Evolutionary conservation across 2,113 vertebrate genomes (phyloP), one percentile per base, ranked within the genome.

Genomic region (Cacatua alba): DNA sequence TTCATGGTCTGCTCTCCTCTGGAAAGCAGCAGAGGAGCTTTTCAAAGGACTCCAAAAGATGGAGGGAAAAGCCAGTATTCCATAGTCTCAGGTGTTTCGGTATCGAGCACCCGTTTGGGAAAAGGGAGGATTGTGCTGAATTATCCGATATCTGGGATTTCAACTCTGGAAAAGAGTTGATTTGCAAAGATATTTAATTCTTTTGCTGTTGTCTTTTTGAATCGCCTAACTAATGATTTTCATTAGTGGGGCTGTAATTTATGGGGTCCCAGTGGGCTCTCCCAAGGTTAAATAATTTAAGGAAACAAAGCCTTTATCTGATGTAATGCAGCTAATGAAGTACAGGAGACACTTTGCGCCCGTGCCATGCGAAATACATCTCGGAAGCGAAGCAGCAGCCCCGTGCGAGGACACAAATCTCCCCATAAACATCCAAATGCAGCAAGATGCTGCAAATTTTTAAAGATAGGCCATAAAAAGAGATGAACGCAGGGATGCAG

Each of bases 211-310:
- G 95, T 93, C 91, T 94, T 86, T 79, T 90, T 93, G 85, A 97
- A 96, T 94, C 91, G 91, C 90, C 95, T 98, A 98, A 98, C 94
- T 97, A 95, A 97, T 98, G 97, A 97, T 98, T 98, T 98, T 98
- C 97, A 98, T 98, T 98, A 98, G 97, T 25, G 81, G 96, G 94
- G 95, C 95, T 83, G 93, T 97, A 97, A 98, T 97, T 98, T 97
- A 98, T 97, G 95, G 90, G 85, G 96, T 98, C 97, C 97, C 97
- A 95, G 93, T 92, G 96, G 95, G 97, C 97, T 86, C 94, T 92
- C 85, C 89, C 95, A 97, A 97, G 98, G 98, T 98, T 98, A 98
- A 98, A 98, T 98, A 98, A 98, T 98, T 98, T 98, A 98, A 97
- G 94, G 97, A 96, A 97, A 98, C 97, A 96, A 98, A 95, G 19